Percentiles rank a stretch among this genome's conserved stretches.
phyloP scores from a whole-genome alignment of 2,797 vertebrate species.

The Chelidonichthys spinosus region DNA sequence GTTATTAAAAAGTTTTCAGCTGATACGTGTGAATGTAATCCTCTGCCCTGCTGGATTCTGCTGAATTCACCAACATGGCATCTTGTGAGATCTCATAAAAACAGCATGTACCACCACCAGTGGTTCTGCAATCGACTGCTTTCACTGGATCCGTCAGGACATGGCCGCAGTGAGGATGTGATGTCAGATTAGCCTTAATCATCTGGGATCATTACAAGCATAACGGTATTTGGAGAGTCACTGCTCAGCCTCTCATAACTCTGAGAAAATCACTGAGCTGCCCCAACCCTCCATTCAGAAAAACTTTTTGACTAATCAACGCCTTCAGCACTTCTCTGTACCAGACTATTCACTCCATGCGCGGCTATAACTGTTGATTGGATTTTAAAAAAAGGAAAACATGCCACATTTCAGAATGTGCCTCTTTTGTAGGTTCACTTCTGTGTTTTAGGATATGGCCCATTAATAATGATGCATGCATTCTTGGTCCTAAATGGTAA shows the following conservation, averaged over 20 bases:
- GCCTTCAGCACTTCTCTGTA: constrained; percentile 34
- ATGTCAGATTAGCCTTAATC: constrained; percentile 42
- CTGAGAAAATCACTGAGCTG: constrained; percentile 47
- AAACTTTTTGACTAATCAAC: constrained; percentile 45
- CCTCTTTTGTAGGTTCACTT: constrained; percentile 16
- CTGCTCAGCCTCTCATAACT: constrained; percentile 52
- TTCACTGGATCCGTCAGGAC: background rate
- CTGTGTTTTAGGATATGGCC: constrained; percentile 28
- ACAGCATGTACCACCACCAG: background rate
- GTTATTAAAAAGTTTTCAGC: background rate
- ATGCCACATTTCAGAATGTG: constrained; percentile 1
- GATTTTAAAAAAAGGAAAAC: constrained; percentile 35
- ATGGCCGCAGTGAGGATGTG: constrained; percentile 1
- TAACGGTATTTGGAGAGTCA: constrained; percentile 10
- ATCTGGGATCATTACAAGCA: constrained; percentile 43
- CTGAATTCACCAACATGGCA: background rate
- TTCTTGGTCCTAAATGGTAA: constrained; percentile 50
- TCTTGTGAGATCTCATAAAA: constrained; percentile 1
- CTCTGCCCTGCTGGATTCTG: background rate
- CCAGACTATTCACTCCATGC: constrained; percentile 15
- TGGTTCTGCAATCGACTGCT: background rate
- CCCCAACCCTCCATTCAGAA: constrained; percentile 42
- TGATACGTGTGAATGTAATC: background rate
- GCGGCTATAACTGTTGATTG: constrained; percentile 33
- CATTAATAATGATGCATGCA: constrained; percentile 30